Conservation (phyloP, 2,797 vertebrate species). For the Dallia pectoralis region DNA sequence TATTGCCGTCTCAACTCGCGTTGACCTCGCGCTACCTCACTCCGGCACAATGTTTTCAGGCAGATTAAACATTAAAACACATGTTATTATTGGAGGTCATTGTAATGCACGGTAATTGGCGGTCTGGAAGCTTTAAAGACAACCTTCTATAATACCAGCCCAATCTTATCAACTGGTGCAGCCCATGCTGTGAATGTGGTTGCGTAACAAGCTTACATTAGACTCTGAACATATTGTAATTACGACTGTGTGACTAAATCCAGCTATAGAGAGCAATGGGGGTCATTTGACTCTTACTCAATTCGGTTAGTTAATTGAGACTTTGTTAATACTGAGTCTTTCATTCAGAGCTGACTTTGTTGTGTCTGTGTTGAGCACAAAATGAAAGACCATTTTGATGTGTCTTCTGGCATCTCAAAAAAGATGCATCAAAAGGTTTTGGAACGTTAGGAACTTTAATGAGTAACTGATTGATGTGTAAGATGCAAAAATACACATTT, state of each 20-base stretch:
- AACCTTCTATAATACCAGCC: conserved; percentile 40
- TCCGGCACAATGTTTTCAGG: background rate
- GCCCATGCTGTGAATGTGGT: conserved; percentile 25
- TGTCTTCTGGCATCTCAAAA: background rate
- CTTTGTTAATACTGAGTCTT: conserved; percentile 25
- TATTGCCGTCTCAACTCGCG: background rate
- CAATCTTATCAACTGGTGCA: conserved; percentile 42
- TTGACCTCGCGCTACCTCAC: background rate
- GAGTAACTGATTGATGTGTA: background rate
- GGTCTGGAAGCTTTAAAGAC: conserved; percentile 45
- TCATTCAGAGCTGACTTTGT: conserved; percentile 7
- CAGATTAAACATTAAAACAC: conserved; percentile 38
- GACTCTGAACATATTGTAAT: conserved; percentile 42
- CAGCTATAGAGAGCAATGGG: conserved; percentile 14
- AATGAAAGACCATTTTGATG: background rate
- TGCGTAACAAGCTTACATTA: conserved; percentile 46
- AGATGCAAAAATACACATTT: background rate
- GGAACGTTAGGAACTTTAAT: background rate
- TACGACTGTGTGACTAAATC: conserved; percentile 32
- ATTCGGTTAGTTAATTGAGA: background rate
- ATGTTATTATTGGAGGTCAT: conserved; percentile 28
- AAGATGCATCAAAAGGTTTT: background rate
- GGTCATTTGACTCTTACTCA: conserved; percentile 37
- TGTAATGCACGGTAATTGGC: background rate
- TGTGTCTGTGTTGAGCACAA: background rate